A percentile compares a stretch with the other conserved stretches of the same genome.
These are phyloP conservation scores for Nesidiocoris tenuis DNA, from an alignment of 2,888 invertebrate species.

Conservation along the genomic window DNA sequence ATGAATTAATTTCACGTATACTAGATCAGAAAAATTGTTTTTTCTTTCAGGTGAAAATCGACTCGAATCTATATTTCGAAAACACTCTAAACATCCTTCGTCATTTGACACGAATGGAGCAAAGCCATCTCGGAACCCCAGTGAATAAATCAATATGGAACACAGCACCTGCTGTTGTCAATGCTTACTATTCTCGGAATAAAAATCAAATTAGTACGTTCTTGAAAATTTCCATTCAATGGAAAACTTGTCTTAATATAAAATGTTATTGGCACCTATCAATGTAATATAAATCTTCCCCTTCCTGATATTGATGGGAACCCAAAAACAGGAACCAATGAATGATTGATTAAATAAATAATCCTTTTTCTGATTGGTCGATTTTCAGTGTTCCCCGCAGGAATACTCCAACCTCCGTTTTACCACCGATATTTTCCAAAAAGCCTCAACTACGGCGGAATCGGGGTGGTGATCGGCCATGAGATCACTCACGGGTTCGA, in stretches of 20 bases:
- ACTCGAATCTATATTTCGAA: constrained; percentile 76
- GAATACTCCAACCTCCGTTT: constrained; percentile 91
- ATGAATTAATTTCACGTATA: no score
- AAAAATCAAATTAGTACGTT: constrained; percentile 83
- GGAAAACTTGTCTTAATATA: no score
- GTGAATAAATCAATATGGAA: constrained; percentile 82
- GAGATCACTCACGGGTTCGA: constrained; percentile 91
- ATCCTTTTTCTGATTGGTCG: background rate
- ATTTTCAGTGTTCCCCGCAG: constrained; percentile 79
- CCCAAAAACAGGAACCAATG: background rate
- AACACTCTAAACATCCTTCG: constrained; percentile 74
- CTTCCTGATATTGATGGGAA: no score
- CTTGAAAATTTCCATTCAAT: no score
- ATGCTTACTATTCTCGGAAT: constrained; percentile 92
- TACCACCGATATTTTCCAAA: constrained; percentile 82
- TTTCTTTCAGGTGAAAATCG: constrained; percentile 59
- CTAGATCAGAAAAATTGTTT: background rate
- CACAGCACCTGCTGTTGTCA: constrained; percentile 85
- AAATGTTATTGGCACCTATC: no score
- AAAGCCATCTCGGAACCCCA: constrained; percentile 64
- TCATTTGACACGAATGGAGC: constrained; percentile 72
- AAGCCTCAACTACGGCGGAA: constrained; percentile 81
- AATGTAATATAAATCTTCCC: no score
- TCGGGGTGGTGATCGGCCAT: constrained; percentile 90
- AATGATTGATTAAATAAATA: background rate